Base-by-base conservation (phyloP, 2,113 vertebrate species). In the Etheostoma cragini region DNA sequence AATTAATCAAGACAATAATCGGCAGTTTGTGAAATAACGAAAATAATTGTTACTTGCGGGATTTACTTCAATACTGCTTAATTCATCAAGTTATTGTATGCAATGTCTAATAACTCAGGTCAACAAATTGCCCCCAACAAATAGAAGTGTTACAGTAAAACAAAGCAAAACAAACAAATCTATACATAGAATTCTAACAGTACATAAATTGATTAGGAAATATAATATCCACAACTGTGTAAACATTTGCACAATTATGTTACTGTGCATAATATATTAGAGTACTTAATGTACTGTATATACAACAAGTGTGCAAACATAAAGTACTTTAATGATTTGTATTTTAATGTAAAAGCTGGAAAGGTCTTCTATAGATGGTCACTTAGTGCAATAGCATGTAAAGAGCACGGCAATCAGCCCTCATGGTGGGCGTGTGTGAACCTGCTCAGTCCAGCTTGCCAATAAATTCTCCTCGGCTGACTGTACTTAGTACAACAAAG, bases 341-440 rank as follows among this genome's bases (percentile, higher is more conserved):
- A 67, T 46, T 79, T 7, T 69, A 11, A 57, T 19, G 15, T 16
- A 26, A 16, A 46, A 53, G 50, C 67, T 64, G 49, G 61, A 52
- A 22, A 30, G 4, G 58, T 60, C 42, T 68, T 68, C 60, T 74
- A 19, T 5, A 60, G 65, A 70, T 17, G 47, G 38, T 81, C 5
- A 26, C 53, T 26, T 35, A 21, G 46, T 58, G 47, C 38, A 72
- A 46, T 47, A 33, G 16, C 33, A 88, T 64, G 64, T 57, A 66
- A 33, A 52, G 61, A 88, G 71, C n/a, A 19, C 42, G 60, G 61
- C 58, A 64, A 67, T 74, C 47, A 79, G 69, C 81, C 82, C 70
- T 74, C 49, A 74, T 24, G 33, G 78, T 66, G 82, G 89, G 83
- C 92, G 68, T 92, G 92, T 87, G 84, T 76, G 68, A 91, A 93